Evolutionary conservation across 2,113 vertebrate species (phyloP), one percentile per base, ranked within the genome.

Genomic region (Pseudonaja textilis): DNA sequence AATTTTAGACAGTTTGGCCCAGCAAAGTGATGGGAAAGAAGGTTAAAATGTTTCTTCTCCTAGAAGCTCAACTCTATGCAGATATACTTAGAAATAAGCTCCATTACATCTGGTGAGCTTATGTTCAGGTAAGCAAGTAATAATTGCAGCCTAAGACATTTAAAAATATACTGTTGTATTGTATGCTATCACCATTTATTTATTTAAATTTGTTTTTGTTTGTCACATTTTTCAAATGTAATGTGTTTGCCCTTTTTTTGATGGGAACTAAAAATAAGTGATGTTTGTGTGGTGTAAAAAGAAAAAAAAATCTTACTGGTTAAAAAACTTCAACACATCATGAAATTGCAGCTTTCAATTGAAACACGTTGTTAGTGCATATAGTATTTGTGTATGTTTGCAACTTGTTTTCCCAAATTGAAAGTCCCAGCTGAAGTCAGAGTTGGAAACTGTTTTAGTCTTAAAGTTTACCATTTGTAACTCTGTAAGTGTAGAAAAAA

Each of bases 401-500:
- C 34, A 88, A 56, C 4, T 0, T 23, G 0, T 6, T 86, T 88
- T 39, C 81, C 87, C 50, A 94, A 93, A 94, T 34, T 94, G 1
- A 94, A 52, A 87, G 94, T 57, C 26, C 39, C 26, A 94, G 92
- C 86, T 94, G 87, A 90, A 57, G 89, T 69, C 23, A 90, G 5
- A 47, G 89, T 91, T 52, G 23, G 81, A 87, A 50, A 45, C 90
- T 93, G 74, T 95, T 95, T 95, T 86, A 90, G 47, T 50, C 47
- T 50, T 50, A 50, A 95, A 88, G 25, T 89, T 93, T 92, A 74
- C 3, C 47, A 45, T 90, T 54, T 95, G 69, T 87, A 85, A 95
- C 95, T 39, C 97, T 92, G 88, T 81, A 97, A 97, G 92, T 69
- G 9, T 93, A 92, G 95, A 93, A 88, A 93, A 95, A 81, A 90